Conservation (phyloP, 2,113 vertebrate species). For the Morphnarchus princeps region DNA sequence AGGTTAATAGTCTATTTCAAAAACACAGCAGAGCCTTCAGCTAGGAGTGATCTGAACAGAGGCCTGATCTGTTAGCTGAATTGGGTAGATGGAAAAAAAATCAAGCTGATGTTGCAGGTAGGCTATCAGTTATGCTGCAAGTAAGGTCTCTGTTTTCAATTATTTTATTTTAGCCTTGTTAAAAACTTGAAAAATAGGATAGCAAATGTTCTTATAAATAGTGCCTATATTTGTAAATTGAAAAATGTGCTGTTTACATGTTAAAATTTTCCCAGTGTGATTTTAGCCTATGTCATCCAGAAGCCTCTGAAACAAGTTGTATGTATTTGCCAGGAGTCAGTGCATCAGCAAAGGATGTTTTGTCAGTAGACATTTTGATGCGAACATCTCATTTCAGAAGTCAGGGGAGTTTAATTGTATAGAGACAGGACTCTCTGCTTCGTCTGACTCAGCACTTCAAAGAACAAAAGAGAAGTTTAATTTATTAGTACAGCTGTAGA, state of each 20-base stretch:
- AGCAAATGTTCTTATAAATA: background rate
- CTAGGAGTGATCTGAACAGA: background rate
- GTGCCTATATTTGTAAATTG: background rate
- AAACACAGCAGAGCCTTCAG: background rate
- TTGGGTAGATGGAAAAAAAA: background rate
- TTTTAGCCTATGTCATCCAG: background rate
- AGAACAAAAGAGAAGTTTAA: background rate
- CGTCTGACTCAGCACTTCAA: background rate
- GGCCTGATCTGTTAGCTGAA: background rate
- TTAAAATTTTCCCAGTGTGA: background rate
- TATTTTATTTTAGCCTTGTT: background rate
- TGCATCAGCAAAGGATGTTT: background rate
- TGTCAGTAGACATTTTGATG: background rate
- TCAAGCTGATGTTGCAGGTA: fast-evolving
- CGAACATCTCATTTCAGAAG: background rate
- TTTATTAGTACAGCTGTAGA: background rate
- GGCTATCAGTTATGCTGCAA: background rate
- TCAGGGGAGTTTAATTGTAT: background rate
- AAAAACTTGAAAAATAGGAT: background rate
- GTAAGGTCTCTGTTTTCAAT: background rate
- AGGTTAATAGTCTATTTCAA: background rate
- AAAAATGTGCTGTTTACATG: background rate
- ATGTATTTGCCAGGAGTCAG: background rate
- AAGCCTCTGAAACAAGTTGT: background rate
- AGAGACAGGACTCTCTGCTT: background rate